Evolutionary conservation across 2,888 invertebrate species (phyloP), one percentile per base, ranked within the genome.

Genomic region (Rambutsinella grinnellia): DNA sequence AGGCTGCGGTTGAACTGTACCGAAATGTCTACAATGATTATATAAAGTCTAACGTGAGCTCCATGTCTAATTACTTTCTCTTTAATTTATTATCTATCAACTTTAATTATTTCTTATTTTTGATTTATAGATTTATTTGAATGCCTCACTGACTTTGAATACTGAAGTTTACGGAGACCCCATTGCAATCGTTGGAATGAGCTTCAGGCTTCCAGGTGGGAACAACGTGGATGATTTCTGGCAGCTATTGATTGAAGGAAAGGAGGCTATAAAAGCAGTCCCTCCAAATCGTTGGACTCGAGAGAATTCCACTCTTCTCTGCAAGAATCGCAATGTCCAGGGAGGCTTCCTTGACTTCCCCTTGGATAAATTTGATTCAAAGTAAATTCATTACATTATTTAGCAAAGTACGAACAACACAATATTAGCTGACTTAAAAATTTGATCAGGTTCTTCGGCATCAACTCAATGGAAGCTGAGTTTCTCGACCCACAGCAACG

Each of bases 361-460:
- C 3, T 26, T 70, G n/a, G 70, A 70, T 49, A 46, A 70, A 46
- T 70, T 70, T 23, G 70, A 70, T 27, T 62, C 70, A 0, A 23
- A 19, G 8, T 13, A 36, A n/a, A n/a, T n/a, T n/a, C n/a, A n/a
- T n/a, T n/a, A n/a, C n/a, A 44, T 44, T 44, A 10, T 44, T 44
- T 44, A 13, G 44, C 44, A 44, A 10, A n/a, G n/a, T 13, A n/a
- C n/a, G n/a, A n/a, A n/a, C n/a, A n/a, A n/a, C n/a, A n/a, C n/a
- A n/a, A n/a, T n/a, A n/a, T n/a, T n/a, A n/a, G n/a, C n/a, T n/a
- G n/a, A n/a, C n/a, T n/a, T n/a, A n/a, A n/a, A n/a, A n/a, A n/a
- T n/a, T n/a, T n/a, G n/a, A n/a, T n/a, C n/a, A n/a, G n/a, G n/a
- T 67, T 78, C 51, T 67, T 68, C 23, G 72, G 72, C 2, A 44